phyloP scores from a whole-genome alignment of 2,113 vertebrate species.

The Chiloscyllium plagiosum region DNA sequence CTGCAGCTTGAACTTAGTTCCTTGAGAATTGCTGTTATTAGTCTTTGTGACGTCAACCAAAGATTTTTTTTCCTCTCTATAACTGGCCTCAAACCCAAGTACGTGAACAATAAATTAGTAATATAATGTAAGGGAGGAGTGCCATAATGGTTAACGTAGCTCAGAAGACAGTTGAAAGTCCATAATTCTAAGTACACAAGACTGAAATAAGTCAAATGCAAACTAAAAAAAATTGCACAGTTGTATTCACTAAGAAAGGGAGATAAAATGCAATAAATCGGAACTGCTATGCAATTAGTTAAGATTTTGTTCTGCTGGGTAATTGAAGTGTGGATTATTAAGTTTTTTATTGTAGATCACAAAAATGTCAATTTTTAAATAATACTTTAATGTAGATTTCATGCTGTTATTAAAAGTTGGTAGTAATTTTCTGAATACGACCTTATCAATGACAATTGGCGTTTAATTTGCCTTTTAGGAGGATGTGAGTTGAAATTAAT shows the following conservation, averaged over 20 bases:
- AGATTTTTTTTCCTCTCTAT: neutral
- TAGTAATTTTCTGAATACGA: neutral
- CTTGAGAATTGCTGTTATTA: neutral
- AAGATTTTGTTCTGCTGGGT: neutral
- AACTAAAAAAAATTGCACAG: neutral
- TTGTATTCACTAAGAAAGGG: neutral
- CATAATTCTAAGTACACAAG: neutral
- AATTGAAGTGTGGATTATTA: neutral
- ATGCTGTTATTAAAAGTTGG: neutral
- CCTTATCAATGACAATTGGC: neutral
- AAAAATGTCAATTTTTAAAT: neutral
- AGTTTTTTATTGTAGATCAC: neutral
- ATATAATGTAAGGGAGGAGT: neutral
- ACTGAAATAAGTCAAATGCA: neutral
- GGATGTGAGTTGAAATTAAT: neutral
- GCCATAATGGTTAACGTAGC: neutral
- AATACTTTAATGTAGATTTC: neutral
- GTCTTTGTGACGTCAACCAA: neutral
- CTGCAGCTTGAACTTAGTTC: neutral
- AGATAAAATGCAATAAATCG: neutral
- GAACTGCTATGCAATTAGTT: neutral
- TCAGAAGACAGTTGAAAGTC: neutral
- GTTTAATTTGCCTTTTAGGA: neutral
- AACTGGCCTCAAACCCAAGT: neutral
- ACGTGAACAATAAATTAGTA: neutral